Base-by-base conservation (phyloP, 2,888 invertebrate genomes). In the Euplagia quadripunctaria region DNA sequence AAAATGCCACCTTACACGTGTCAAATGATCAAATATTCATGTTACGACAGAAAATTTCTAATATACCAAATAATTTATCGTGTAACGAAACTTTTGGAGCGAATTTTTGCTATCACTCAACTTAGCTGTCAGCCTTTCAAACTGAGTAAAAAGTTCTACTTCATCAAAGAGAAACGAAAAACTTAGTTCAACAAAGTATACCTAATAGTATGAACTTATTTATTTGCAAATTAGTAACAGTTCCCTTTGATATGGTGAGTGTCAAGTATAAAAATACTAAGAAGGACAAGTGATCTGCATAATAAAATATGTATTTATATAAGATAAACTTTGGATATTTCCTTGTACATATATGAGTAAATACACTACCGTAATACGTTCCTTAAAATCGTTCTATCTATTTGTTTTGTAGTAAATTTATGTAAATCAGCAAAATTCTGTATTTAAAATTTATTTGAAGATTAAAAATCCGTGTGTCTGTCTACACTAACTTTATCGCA, bases 121-220 rank as follows among this genome's bases (percentile, higher is more conserved):
- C 55, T 64, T 69, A n/a, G 69, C 69, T 64, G 58, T 58, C 68
- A 68, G 64, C n/a, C 12, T 31, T 64, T 55, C 51, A 58, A 64
- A 64, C 69, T 43, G 64, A 72, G 68, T 72, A 68, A 72, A 68
- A 72, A 72, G 55, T 68, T 72, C 64, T 11, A 46, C 67, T 64
- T 64, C 72, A 72, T 69, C 69, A 61, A 65, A 65, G 46, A 16
- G 8, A 69, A 58, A 65, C 41, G 11, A 49, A 42, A 41, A 61
- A 58, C 51, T 64, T 49, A 58, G 68, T 64, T 69, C 16, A 8
- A 46, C n/a, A 51, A 70, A 73, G 51, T 51, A 65, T 46, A 20
- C 41, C 31, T 68, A 65, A 73, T 64, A 68, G 55, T 64, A 49
- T 58, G 41, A 64, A 58, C 20, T 20, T 31, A 43, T 55, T 66